Base-by-base conservation (phyloP, 2,888 invertebrate species). In the Drosophila sordidula region DNA sequence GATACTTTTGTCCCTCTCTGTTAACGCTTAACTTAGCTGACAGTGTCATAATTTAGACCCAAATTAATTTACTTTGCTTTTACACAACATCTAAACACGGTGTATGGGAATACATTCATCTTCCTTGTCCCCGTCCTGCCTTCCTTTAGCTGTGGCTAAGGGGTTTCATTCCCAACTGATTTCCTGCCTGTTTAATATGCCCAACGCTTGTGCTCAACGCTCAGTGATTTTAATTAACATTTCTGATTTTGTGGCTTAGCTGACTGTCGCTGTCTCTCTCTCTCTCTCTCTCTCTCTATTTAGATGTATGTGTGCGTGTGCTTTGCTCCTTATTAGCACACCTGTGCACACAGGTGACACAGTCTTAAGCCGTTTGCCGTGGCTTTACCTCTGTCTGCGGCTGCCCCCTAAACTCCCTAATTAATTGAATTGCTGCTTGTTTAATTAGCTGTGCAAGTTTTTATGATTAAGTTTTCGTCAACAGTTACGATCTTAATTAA, bases 221-320 rank as follows among this genome's bases (percentile, higher is more conserved):
- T 73, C 83, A 69, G 77, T 87, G 89, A 89, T 86, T 86, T 86
- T 86, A 86, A 86, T 86, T 86, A 86, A 86, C 85, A 86, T 86
- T 89, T 85, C 85, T 87, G 84, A 85, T 85, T 89, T 84, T 85
- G 84, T 67, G 84, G 84, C 69, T 78, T 64, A 70, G 68, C 70
- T 52, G 36, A 18, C 22, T 54, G 25, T 38, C 16, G 63, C 38
- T 56, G 44, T 38, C 25, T 55, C 47, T 32, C 42, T 51, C 38
- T 54, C 12, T 18, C 18, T 18, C 18, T 18, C 18, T 18, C 18
- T 39, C 32, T 42, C 58, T 49, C 44, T 39, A 44, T 61, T 56
- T 52, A 12, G 41, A 6, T 51, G 32, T 25, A 46, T 56, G 39
- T 57, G 52, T 39, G n/a, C n/a, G 54, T 64, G 55, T 50, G 26